Percentiles rank a stretch among this genome's conserved stretches.
These are phyloP conservation scores for Bhutanitis thaidina DNA, from an alignment of 2,888 invertebrate species.

Conservation along the genomic window DNA sequence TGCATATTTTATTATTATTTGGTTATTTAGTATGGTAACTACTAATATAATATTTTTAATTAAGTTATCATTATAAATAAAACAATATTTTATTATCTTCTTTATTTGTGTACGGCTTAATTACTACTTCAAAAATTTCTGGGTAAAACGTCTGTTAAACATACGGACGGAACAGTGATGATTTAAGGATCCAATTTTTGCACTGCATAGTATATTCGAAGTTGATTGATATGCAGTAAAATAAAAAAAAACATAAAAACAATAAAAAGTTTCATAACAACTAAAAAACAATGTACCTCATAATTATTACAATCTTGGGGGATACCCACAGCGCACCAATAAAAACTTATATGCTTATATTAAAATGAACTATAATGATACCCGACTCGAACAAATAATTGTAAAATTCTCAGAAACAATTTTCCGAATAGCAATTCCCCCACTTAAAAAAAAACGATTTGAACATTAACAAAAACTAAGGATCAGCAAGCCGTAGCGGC, in stretches of 20 bases:
- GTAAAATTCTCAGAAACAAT: conserved; percentile 17
- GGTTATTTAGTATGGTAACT: too few species aligned
- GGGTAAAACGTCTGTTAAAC: too few species aligned
- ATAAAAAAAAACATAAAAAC: background rate
- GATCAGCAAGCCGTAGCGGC: too few species aligned
- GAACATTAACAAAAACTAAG: too few species aligned
- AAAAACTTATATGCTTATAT: background rate
- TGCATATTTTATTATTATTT: too few species aligned
- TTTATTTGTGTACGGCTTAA: too few species aligned
- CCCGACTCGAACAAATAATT: background rate
- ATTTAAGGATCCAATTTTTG: too few species aligned
- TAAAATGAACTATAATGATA: conserved; percentile 1
- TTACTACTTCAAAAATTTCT: too few species aligned
- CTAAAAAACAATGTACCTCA: background rate
- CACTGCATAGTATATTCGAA: background rate
- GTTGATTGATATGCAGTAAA: background rate
- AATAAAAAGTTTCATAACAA: background rate
- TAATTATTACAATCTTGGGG: conserved; percentile 12
- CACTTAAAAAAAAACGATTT: conserved; percentile 2
- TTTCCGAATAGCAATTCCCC: background rate
- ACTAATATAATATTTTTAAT: too few species aligned
- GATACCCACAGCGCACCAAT: conserved; percentile 7
- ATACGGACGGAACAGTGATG: too few species aligned
- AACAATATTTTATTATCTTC: too few species aligned
- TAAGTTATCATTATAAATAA: too few species aligned